These are phyloP conservation scores for Anas capensis DNA, from an alignment of 2,797 vertebrate genomes.

Conservation along the genomic window DNA sequence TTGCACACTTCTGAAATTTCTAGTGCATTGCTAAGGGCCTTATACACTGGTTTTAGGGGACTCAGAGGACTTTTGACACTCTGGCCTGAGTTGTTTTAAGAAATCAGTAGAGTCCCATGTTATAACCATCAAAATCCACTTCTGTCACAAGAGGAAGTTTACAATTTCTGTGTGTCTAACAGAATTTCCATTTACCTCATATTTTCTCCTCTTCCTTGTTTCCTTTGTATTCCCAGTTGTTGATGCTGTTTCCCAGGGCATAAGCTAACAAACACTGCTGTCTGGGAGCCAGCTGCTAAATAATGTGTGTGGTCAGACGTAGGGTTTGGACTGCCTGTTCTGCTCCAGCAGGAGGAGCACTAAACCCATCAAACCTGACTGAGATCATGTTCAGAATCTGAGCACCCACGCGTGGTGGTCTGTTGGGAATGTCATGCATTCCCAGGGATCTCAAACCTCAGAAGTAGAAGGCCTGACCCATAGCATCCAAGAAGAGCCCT, in stretches of 20 bases:
- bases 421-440: neutral
- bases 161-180: slow-evolving; percentile 66
- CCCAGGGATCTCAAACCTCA: slow-evolving; percentile 56
- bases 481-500: slow-evolving; percentile 19
- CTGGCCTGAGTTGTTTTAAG: slow-evolving; percentile 57
- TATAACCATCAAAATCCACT: slow-evolving; percentile 41
- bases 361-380: neutral
- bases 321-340: slow-evolving; percentile 24
- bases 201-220: slow-evolving; percentile 55
- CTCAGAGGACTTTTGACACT: slow-evolving; percentile 70
- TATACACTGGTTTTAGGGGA: slow-evolving; percentile 29
- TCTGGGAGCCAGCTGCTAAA: slow-evolving; percentile 42
- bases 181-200: slow-evolving; percentile 77
- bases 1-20: neutral
- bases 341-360: slow-evolving; percentile 52
- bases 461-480: slow-evolving; percentile 9
- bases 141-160: slow-evolving; percentile 71
- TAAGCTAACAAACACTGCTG: neutral
- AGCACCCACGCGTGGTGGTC: neutral
- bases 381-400: neutral
- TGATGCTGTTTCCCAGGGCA: slow-evolving; percentile 52
- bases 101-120: slow-evolving; percentile 26
- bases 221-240: slow-evolving; percentile 45
- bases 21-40: slow-evolving; percentile 17
- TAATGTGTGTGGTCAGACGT: neutral